Evolutionary conservation across 1,140 invertebrate genomes (phyloP), one percentile per base, ranked within the genome.

Genomic region (Ylistrum balloti): DNA sequence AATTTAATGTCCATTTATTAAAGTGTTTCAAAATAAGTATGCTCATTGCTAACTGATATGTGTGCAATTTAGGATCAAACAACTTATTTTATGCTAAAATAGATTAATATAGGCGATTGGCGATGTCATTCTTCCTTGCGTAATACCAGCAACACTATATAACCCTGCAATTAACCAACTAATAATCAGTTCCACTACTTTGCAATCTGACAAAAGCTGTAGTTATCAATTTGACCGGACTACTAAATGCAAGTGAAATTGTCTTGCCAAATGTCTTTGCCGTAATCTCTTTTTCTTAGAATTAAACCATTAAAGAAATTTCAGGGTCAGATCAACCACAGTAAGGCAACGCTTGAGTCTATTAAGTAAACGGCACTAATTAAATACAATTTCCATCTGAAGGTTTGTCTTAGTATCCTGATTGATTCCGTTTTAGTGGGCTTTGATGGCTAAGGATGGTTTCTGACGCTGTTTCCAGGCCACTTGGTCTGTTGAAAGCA

Each of bases 261-360:
- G 56, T n/a, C 56, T 17, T 74, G 56, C 9, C n/a, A 74, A 74
- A 74, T 74, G n/a, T 74, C 56, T 28, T 74, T n/a, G 17, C 0
- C 22, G 28, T 74, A 74, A 74, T 74, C 56, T 74, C 22, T 74
- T 74, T 74, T 74, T 74, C 56, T 74, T 74, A 74, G 28, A 74
- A 74, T 74, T 74, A 74, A 74, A 74, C 22, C 56, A n/a, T 74
- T 74, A 74, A 74, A 74, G 56, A 74, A n/a, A 74, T 74, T 74
- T 28, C n/a, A 74, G 56, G n/a, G 56, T 74, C 56, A 74, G 56
- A 74, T 74, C 56, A n/a, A 74, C 56, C 56, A 11, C 56, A 74
- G 56, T 28, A 74, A 74, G n/a, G 56, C 56, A 28, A 74, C 28
- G 56, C 22, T 9, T 0, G 22, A 74, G 56, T n/a, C 56, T 74